Evolutionary conservation across 2,888 invertebrate genomes (phyloP).

Genomic region (Protonemura montana): DNA sequence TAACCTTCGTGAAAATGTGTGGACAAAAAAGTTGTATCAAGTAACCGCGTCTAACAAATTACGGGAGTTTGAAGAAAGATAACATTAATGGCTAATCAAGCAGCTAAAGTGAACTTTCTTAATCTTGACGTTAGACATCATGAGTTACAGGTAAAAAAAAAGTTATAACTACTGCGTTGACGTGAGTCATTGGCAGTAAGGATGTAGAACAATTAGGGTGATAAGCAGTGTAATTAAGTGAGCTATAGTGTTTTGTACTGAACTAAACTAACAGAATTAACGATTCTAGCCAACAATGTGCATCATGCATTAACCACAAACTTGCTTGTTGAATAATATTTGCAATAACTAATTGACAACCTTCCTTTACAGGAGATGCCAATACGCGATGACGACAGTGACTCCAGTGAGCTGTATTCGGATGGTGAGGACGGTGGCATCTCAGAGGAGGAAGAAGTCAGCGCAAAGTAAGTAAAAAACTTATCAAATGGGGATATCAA

Average conservation of each 20-base stretch:
- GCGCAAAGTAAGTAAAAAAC: conserved; percentile 51
- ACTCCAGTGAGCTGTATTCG: conserved; percentile 43
- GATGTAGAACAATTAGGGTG: neutral
- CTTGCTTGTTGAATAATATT: neutral
- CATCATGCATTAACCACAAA: neutral
- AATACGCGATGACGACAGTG: conserved; percentile 33
- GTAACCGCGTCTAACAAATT: neutral
- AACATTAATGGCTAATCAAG: neutral
- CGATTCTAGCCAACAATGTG: neutral
- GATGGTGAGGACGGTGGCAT: conserved; percentile 42
- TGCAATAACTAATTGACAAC: neutral
- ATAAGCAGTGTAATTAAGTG: neutral
- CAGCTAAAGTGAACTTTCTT: neutral
- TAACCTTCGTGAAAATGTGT: neutral
- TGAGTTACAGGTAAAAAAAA: neutral
- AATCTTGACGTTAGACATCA: neutral
- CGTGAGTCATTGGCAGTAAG: neutral
- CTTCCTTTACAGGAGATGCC: conserved; percentile 35
- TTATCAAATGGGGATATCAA: too few relatives aligned
- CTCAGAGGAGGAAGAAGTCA: conserved; percentile 53
- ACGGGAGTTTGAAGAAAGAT: neutral
- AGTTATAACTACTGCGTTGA: neutral
- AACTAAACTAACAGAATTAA: neutral
- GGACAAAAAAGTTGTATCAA: neutral
- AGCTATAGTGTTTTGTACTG: neutral